Percentiles rank a stretch among this genome's conserved stretches.
These are phyloP conservation scores for Alsophila aescularia DNA, from an alignment of 2,888 invertebrate genomes.

Conservation along the genomic window DNA sequence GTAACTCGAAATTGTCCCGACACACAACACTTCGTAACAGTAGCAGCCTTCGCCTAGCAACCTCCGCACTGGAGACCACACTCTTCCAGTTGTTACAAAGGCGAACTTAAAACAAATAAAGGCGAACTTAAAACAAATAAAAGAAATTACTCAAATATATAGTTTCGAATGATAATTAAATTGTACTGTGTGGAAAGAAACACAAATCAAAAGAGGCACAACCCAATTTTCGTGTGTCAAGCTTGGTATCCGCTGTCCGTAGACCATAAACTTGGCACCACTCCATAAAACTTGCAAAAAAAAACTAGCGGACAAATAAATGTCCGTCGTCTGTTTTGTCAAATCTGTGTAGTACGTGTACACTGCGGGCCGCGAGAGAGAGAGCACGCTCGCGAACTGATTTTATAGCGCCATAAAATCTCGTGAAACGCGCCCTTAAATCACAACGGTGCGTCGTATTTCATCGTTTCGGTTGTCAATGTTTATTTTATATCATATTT, in stretches of 20 bases:
- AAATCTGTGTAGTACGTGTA: constrained; percentile 81
- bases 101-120: too few species aligned
- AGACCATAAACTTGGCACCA: constrained; percentile 79
- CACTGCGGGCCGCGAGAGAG: constrained; percentile 47
- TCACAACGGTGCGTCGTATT: constrained; percentile 81
- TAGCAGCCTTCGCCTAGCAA: too few species aligned
- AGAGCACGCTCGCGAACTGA: constrained; percentile 70
- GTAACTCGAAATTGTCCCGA: too few species aligned
- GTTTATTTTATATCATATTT: constrained; percentile 85
- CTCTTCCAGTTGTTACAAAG: too few species aligned
- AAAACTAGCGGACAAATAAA: constrained; percentile 81
- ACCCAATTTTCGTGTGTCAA: constrained; percentile 69
- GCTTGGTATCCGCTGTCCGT: constrained; percentile 64
- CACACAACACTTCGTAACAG: too few species aligned
- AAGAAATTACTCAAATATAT: too few species aligned
- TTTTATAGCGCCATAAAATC: constrained; percentile 84
- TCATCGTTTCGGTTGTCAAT: constrained; percentile 84
- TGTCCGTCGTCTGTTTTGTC: constrained; percentile 82
- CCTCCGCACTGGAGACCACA: too few species aligned
- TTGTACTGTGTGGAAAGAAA: constrained; percentile 36
- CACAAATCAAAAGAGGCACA: constrained; percentile 52
- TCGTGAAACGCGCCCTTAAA: constrained; percentile 83
- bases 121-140: too few species aligned
- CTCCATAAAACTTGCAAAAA: constrained; percentile 81
- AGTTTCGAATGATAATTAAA: background rate